Evolutionary conservation across 2,113 vertebrate genomes (phyloP).

Genomic region (Climacteris rufus): DNA sequence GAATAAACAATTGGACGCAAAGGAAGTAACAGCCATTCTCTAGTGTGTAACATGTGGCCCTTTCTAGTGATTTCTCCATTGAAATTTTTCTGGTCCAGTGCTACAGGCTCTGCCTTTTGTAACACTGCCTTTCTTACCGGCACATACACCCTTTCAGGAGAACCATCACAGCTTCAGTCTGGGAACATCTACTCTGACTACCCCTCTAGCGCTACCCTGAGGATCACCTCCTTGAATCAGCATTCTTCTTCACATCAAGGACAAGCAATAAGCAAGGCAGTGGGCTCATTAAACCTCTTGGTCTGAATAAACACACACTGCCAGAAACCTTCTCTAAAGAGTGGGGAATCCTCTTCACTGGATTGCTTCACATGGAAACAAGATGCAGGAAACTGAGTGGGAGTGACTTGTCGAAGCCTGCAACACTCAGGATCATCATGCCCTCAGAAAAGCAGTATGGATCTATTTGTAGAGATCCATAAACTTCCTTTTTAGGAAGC

Average conservation of each 20-base stretch:
- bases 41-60: no score
- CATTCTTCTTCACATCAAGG: background rate
- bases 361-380: background rate
- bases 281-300: background rate
- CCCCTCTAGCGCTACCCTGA: background rate
- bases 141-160: background rate
- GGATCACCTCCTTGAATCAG: background rate
- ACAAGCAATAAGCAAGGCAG: background rate
- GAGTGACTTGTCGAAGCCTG: background rate
- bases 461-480: background rate
- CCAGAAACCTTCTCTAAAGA: background rate
- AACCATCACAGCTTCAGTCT: background rate
- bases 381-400: background rate
- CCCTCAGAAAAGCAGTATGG: background rate
- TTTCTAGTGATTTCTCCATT: background rate
- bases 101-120: background rate
- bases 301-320: background rate
- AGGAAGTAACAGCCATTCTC: background rate
- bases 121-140: background rate
- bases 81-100: background rate
- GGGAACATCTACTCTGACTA: background rate
- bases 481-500: background rate
- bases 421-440: background rate
- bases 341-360: background rate
- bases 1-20: background rate